These are phyloP conservation scores for Xestobium rufovillosum DNA, from an alignment of 2,888 invertebrate species.

Conservation along the genomic window DNA sequence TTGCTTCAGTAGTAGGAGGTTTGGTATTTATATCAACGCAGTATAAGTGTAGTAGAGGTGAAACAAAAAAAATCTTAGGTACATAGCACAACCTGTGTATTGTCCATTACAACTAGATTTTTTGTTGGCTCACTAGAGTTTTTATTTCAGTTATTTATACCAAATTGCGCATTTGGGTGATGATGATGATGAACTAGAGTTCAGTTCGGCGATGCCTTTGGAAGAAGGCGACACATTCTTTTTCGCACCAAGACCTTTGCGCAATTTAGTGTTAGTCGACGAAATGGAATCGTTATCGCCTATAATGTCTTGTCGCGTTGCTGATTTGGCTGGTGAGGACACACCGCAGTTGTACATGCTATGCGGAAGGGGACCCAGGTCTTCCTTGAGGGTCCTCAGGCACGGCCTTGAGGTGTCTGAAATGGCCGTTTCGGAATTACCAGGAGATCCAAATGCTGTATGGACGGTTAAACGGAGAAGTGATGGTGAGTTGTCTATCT, in stretches of 20 bases:
- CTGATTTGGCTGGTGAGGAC: slow-evolving; percentile 95
- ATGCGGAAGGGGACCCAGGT: slow-evolving; percentile 93
- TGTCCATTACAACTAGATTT: no score
- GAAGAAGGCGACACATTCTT: slow-evolving; percentile 99
- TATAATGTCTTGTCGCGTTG: slow-evolving; percentile 72
- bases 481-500: slow-evolving; percentile 72
- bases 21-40: no score
- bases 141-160: slow-evolving; percentile 74
- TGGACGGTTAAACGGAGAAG: slow-evolving; percentile 97
- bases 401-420: slow-evolving; percentile 98
- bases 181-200: slow-evolving; percentile 98
- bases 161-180: slow-evolving; percentile 99
- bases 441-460: slow-evolving; percentile 99
- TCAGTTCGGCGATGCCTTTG: slow-evolving; percentile 95
- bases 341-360: slow-evolving; percentile 96
- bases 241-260: slow-evolving; percentile 87
- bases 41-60: no score
- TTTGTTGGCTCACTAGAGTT: slow-evolving; percentile 9
- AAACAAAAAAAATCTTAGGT: no score
- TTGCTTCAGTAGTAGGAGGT: no score
- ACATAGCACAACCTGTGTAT: no score
- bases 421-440: slow-evolving; percentile 99
- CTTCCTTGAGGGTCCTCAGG: slow-evolving; percentile 83
- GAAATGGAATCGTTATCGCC: slow-evolving; percentile 95
- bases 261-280: slow-evolving; percentile 94